Evolutionary conservation across 2,797 vertebrate genomes (phyloP).

Genomic region (Neopelma chrysocephalum): DNA sequence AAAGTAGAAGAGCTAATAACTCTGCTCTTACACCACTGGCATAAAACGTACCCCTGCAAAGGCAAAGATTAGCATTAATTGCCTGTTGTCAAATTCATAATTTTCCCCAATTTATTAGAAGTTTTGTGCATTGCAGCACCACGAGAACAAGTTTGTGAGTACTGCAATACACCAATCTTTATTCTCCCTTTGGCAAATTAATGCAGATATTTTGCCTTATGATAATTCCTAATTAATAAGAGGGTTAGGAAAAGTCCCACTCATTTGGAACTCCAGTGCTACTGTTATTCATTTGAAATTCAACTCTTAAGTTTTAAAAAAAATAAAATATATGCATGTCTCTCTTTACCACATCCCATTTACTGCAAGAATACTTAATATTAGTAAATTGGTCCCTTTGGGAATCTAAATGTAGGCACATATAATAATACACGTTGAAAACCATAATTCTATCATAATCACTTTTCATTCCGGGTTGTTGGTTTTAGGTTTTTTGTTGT

Average conservation of each 20-base stretch:
- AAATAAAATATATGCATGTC: background rate
- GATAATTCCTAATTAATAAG: conserved; percentile 69
- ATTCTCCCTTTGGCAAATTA: conserved; percentile 52
- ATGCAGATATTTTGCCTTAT: conserved; percentile 59
- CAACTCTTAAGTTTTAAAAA: conserved; percentile 14
- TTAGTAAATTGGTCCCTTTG: conserved; percentile 83
- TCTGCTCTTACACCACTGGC: conserved; percentile 35
- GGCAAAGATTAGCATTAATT: conserved; percentile 57
- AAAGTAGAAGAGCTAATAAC: background rate
- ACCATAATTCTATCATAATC: conserved; percentile 75
- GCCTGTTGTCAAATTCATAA: conserved; percentile 65
- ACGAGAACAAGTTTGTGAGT: conserved; percentile 24
- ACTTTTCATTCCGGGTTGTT: conserved; percentile 64
- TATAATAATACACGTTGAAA: conserved; percentile 69
- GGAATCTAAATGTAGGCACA: conserved; percentile 76
- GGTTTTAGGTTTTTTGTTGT: background rate
- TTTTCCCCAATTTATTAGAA: conserved; percentile 59
- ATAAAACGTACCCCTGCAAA: conserved; percentile 51
- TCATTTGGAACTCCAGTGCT: conserved; percentile 57
- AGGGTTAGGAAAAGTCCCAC: conserved; percentile 56
- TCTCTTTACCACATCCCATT: conserved; percentile 63
- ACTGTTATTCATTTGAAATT: conserved; percentile 72
- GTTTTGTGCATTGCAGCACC: conserved; percentile 50
- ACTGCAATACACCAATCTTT: conserved; percentile 64
- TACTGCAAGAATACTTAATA: conserved; percentile 70